A percentile compares a stretch with the other conserved stretches of the same genome.
Conservation (phyloP, 2,113 vertebrate genomes). For the Rhynchopsitta pachyrhyncha region DNA sequence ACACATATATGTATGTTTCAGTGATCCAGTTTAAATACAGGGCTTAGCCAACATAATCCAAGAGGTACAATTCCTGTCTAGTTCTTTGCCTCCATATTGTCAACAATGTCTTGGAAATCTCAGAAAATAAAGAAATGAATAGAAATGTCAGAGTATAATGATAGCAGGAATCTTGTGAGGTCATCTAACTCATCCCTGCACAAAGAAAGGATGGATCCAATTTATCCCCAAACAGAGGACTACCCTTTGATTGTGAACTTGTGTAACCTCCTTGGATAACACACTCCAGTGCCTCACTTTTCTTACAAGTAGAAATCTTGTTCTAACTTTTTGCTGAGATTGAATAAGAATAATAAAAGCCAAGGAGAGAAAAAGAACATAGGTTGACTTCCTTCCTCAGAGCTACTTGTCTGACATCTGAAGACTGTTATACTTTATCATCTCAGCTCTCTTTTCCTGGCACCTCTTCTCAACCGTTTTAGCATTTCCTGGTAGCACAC, state of each 20-base stretch:
- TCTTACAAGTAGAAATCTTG: not conserved
- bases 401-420: not conserved
- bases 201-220: not conserved
- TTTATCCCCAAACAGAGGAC: not conserved
- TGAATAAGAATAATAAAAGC: not conserved
- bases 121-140: not conserved
- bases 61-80: not conserved
- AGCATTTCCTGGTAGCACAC: not conserved
- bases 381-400: not conserved
- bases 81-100: not conserved
- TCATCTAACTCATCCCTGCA: not conserved
- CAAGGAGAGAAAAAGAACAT: not conserved
- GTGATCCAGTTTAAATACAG: not conserved
- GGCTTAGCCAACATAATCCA: not conserved
- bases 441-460: not conserved
- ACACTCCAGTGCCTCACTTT: not conserved
- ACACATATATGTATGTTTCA: not conserved
- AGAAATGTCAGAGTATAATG: not conserved
- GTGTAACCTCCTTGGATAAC: not conserved
- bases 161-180: not conserved
- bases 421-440: not conserved
- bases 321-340: not conserved
- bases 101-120: not conserved
- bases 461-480: not conserved
- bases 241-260: not conserved